Evolutionary conservation across 1,140 invertebrate species (phyloP).

Genomic region (Drosophila navojoa): DNA sequence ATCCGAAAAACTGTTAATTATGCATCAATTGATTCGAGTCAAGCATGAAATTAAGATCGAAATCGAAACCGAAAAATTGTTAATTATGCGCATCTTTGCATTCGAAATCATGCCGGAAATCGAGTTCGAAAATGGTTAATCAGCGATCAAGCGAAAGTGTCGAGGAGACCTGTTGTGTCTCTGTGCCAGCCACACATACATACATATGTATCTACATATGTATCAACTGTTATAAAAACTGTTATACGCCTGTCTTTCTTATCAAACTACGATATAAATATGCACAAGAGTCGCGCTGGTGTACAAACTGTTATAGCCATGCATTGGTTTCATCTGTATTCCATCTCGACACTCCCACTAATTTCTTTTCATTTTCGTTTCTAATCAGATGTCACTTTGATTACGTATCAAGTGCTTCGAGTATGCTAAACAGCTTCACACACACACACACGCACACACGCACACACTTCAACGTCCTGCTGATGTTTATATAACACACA

Average conservation of each 20-base stretch:
- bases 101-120: conserved; percentile 18
- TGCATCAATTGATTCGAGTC: conserved; percentile 28
- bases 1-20: conserved; percentile 62
- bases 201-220: neutral
- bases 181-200: neutral
- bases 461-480: conserved; percentile 59
- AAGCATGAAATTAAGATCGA: conserved; percentile 18
- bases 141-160: conserved; percentile 64
- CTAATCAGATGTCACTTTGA: conserved; percentile 37
- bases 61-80: conserved; percentile 50
- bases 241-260: too few species aligned
- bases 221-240: neutral
- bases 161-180: conserved; percentile 1
- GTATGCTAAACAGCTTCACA: conserved; percentile 60
- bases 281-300: too few species aligned
- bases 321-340: too few species aligned
- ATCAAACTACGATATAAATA: too few species aligned
- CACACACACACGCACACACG: neutral
- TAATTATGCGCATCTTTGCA: conserved; percentile 60
- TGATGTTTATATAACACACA: conserved; percentile 60
- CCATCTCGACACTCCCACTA: conserved; percentile 19
- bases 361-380: conserved; percentile 35
- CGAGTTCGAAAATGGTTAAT: conserved; percentile 22
- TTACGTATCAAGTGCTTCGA: conserved; percentile 55
- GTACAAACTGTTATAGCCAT: too few species aligned